These are phyloP conservation scores for Ceratina japonica DNA, from an alignment of 1,140 invertebrate genomes.

Conservation along the genomic window DNA sequence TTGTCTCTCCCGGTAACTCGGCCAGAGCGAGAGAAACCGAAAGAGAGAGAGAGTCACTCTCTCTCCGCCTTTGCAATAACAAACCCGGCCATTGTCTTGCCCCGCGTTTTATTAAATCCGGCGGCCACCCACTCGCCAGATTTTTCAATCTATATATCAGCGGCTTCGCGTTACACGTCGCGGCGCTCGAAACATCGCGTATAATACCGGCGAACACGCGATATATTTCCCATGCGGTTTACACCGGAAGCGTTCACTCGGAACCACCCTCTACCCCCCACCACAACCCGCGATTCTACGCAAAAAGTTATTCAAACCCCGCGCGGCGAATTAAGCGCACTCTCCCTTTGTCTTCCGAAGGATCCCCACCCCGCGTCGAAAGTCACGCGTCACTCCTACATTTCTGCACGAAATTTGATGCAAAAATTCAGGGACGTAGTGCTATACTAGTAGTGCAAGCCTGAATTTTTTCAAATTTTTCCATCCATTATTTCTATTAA, in stretches of 20 bases:
- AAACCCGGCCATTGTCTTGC: constrained; percentile 33
- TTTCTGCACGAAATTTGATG: too few relatives aligned
- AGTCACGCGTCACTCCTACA: too few relatives aligned
- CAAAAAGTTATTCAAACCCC: constrained; percentile 4
- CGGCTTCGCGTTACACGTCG: constrained; percentile 37
- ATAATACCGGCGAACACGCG: constrained; percentile 37
- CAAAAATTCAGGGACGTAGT: too few relatives aligned
- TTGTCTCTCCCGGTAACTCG: constrained; percentile 26
- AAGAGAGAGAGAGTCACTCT: too few relatives aligned
- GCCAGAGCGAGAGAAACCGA: neutral
- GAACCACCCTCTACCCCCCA: neutral
- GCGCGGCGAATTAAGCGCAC: neutral
- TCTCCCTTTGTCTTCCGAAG: too few relatives aligned
- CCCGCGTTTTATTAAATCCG: constrained; percentile 53
- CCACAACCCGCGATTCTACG: neutral
- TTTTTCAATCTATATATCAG: constrained; percentile 46
- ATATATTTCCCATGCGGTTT: constrained; percentile 60
- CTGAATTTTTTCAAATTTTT: too few relatives aligned
- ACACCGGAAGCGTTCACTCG: constrained; percentile 42
- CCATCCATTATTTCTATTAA: too few relatives aligned
- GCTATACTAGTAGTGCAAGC: too few relatives aligned
- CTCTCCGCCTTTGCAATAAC: constrained; percentile 15
- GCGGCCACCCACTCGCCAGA: neutral
- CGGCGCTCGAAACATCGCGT: constrained; percentile 17
- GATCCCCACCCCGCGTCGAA: too few relatives aligned